phyloP scores from a whole-genome alignment of 1,140 invertebrate species.

The Drosophila pandora region DNA sequence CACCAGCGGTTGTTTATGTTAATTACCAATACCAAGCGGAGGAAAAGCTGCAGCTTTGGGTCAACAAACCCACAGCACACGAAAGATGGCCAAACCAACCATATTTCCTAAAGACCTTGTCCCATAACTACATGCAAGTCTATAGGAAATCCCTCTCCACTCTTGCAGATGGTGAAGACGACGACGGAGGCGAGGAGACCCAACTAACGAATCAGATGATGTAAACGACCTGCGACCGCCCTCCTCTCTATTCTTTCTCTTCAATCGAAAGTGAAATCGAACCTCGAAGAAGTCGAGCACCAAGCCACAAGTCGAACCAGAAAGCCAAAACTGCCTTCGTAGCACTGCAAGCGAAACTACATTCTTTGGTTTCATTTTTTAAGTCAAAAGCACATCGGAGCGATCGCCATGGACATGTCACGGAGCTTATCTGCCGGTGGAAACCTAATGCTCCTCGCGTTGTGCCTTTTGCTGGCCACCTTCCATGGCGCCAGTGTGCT shows the following conservation, averaged over 20 bases:
- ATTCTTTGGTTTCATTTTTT: slow-evolving; percentile 42
- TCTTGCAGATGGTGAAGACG: slow-evolving; percentile 43
- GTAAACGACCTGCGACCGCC: slow-evolving; percentile 49
- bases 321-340: slow-evolving; percentile 34
- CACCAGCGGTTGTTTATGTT: slow-evolving; percentile 74
- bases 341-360: slow-evolving; percentile 44
- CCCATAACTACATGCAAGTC: slow-evolving; percentile 31
- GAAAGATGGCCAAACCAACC: slow-evolving; percentile 3
- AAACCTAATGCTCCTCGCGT: slow-evolving; percentile 30
- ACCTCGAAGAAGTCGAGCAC: slow-evolving; percentile 28
- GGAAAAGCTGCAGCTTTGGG: slow-evolving; percentile 53
- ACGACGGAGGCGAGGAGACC: slow-evolving; percentile 9
- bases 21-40: slow-evolving; percentile 51
- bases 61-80: slow-evolving; percentile 52
- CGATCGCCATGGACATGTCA: slow-evolving; percentile 49
- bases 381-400: slow-evolving; percentile 11
- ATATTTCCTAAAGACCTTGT: slow-evolving; percentile 14
- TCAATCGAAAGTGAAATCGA: slow-evolving; percentile 48
- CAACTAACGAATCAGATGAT: slow-evolving; percentile 64
- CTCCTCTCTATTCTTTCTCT: slow-evolving; percentile 30
- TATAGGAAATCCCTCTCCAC: slow-evolving; percentile 49
- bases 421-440: slow-evolving; percentile 36
- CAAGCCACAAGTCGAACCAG: slow-evolving; percentile 20
- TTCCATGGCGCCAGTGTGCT: slow-evolving; percentile 20
- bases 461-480: slow-evolving; percentile 10